Percentiles rank a stretch among this genome's conserved stretches.
phyloP scores from a whole-genome alignment of 23 tunicate species.

The Halocynthia roretzi region DNA sequence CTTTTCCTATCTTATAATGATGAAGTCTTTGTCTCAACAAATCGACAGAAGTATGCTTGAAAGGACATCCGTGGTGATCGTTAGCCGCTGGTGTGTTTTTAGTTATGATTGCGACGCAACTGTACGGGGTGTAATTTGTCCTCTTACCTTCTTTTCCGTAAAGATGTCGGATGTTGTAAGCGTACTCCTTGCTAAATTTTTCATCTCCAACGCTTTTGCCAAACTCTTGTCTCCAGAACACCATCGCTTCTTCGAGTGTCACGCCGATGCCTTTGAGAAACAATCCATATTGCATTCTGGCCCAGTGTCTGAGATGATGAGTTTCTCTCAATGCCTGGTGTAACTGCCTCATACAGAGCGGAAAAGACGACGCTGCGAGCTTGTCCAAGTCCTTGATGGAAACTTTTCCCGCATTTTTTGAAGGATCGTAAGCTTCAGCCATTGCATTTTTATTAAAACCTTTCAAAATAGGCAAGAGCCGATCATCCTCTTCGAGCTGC shows the following conservation, averaged over 20 bases:
- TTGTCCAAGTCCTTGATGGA: conserved; percentile 71
- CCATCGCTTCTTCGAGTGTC: conserved; percentile 66
- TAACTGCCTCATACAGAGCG: conserved; percentile 85
- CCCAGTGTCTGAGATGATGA: conserved; percentile 87
- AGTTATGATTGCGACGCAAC: conserved; percentile 84
- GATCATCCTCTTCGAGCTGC: conserved; percentile 80
- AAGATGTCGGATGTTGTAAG: conserved; percentile 83
- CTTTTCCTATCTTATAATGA: conserved; percentile 45
- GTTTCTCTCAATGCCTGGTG: conserved; percentile 59
- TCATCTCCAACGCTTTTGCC: conserved; percentile 76
- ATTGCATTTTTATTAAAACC: conserved; percentile 83
- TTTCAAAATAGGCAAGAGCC: conserved; percentile 63
- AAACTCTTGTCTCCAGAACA: conserved; percentile 82
- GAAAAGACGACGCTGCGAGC: conserved; percentile 67
- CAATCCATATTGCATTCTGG: conserved; percentile 78
- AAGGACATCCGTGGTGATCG: conserved; percentile 96
- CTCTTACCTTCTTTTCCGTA: conserved; percentile 93
- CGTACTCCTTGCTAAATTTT: conserved; percentile 82
- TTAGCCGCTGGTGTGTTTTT: conserved; percentile 72
- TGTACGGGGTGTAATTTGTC: conserved; percentile 83
- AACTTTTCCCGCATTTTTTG: conserved; percentile 78
- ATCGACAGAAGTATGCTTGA: conserved; percentile 71
- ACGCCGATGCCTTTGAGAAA: conserved; percentile 88
- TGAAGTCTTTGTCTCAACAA: conserved; percentile 63
- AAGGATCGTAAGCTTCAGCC: conserved; percentile 76